A percentile compares a stretch with the other conserved stretches of the same genome.
phyloP scores from a whole-genome alignment of 1,140 invertebrate species.

The Whitmania pigra region DNA sequence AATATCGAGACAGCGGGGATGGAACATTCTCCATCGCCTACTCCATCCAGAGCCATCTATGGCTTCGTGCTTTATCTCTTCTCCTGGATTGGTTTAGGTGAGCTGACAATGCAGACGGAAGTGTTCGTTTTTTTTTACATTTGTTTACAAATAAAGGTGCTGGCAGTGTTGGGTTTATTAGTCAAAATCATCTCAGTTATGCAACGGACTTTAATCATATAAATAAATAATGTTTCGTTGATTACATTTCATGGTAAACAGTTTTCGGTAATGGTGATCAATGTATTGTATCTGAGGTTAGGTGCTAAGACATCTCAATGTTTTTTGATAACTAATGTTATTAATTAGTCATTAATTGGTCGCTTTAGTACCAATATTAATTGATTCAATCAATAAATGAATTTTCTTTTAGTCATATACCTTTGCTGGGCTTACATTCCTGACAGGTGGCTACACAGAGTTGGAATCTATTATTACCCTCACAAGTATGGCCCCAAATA shows the following conservation, averaged over 20 bases:
- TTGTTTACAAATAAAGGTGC: neutral
- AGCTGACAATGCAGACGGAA: too few species aligned
- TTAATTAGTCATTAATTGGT: neutral
- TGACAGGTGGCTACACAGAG: constrained; percentile 51
- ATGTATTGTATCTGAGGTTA: neutral
- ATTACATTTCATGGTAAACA: constrained; percentile 1
- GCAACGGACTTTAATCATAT: too few species aligned
- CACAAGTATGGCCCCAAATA: constrained; percentile 48
- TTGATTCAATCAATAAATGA: neutral
- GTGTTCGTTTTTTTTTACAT: too few species aligned
- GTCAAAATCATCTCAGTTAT: too few species aligned
- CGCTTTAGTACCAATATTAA: neutral
- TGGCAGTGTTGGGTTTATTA: too few species aligned
- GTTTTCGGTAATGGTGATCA: neutral
- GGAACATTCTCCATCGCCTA: constrained; percentile 11
- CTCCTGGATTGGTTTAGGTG: constrained; percentile 17
- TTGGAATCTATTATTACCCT: constrained; percentile 66
- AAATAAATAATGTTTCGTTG: too few species aligned
- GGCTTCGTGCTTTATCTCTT: constrained; percentile 15
- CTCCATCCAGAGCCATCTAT: constrained; percentile 9
- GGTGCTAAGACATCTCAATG: neutral
- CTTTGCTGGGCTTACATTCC: constrained; percentile 70
- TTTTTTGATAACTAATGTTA: neutral
- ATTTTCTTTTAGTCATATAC: constrained; percentile 49
- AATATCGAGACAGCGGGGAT: neutral